phyloP scores from a whole-genome alignment of 2,797 vertebrate species.

The Falco concolor region DNA sequence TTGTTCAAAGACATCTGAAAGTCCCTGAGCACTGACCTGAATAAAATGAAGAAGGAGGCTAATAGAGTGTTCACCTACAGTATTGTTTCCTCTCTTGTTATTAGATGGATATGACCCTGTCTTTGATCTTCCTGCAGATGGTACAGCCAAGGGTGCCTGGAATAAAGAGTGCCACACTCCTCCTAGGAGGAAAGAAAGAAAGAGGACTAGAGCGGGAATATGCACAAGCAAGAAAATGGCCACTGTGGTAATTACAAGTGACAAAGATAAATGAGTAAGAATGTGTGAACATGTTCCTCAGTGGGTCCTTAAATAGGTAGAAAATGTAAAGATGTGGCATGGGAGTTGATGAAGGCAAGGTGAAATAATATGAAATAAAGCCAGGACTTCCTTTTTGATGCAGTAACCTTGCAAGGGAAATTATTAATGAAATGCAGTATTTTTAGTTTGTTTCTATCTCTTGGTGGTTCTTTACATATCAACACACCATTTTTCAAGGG shows the following conservation, averaged over 20 bases:
- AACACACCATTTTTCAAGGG: slow-evolving; percentile 18
- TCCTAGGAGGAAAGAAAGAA: slow-evolving; percentile 47
- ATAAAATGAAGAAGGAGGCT: slow-evolving; percentile 65
- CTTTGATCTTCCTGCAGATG: slow-evolving; percentile 60
- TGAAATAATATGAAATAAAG: slow-evolving; percentile 50
- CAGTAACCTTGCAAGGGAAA: slow-evolving; percentile 30
- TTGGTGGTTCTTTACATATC: neutral
- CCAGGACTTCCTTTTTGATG: slow-evolving; percentile 37
- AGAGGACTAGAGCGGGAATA: neutral
- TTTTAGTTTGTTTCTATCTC: neutral
- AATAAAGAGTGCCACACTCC: slow-evolving; percentile 37
- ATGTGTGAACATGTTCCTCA: slow-evolving; percentile 51
- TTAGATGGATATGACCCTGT: slow-evolving; percentile 61
- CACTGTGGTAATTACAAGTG: slow-evolving; percentile 62
- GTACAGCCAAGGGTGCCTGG: slow-evolving; percentile 37
- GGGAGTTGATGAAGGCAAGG: slow-evolving; percentile 41
- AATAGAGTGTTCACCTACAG: slow-evolving; percentile 60
- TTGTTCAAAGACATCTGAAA: slow-evolving; percentile 64
- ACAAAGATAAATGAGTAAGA: slow-evolving; percentile 65
- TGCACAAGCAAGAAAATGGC: slow-evolving; percentile 25
- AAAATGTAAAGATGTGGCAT: slow-evolving; percentile 35
- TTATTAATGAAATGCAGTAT: slow-evolving; percentile 38
- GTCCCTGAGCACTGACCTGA: slow-evolving; percentile 63
- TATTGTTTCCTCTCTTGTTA: slow-evolving; percentile 57
- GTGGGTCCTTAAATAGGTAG: slow-evolving; percentile 46